Evolutionary conservation across 2,888 invertebrate species (phyloP), one percentile per base, ranked within the genome.

Genomic region (Pachymerium ferrugineum): DNA sequence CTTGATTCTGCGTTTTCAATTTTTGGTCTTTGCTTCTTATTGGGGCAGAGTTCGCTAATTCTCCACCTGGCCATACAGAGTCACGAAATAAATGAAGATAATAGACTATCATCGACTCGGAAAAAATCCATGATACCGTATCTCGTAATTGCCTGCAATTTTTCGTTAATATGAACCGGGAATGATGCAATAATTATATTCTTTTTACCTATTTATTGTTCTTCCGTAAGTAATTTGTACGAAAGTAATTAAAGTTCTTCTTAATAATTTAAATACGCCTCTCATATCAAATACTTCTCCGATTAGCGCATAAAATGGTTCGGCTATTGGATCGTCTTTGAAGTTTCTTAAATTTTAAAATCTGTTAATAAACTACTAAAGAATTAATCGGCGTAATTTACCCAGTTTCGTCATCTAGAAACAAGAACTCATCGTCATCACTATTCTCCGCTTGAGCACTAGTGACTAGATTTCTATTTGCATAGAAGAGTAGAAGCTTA

Each of bases 191-290:
- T 16, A 10, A 14, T 35, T 10, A 35, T 14, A 14, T 35, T 2
- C n/a, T 35, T 70, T 73, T 75, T 75, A 84, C 84, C 83, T 84
- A 81, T 94, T 95, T 68, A 95, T 95, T 74, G 93, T 94, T 76
- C 93, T 86, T n/a, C 94, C 94, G 80, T 93, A 94, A 0, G 93
- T 92, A 75, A 93, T 90, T 84, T 94, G 94, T 28, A 95, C 94
- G 83, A 95, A 94, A 1, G 91, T 90, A 78, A 95, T 94, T 22
- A 95, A 86, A 25, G 93, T 93, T 81, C 91, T 90, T 77, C 95
- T 84, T 30, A 95, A 85, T 89, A 93, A 93, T 73, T 91, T 90
- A 81, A 94, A 93, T 30, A 93, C 90, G 0, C 94, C 94, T 72
- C 91, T 86, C 86, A 94, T 89, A 81, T 95, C 94, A 81, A 94